Percentiles rank a stretch among this genome's conserved stretches.
Evolutionary conservation across 2,113 vertebrate species (phyloP).

Genomic region (Phrynocephalus versicolor): DNA sequence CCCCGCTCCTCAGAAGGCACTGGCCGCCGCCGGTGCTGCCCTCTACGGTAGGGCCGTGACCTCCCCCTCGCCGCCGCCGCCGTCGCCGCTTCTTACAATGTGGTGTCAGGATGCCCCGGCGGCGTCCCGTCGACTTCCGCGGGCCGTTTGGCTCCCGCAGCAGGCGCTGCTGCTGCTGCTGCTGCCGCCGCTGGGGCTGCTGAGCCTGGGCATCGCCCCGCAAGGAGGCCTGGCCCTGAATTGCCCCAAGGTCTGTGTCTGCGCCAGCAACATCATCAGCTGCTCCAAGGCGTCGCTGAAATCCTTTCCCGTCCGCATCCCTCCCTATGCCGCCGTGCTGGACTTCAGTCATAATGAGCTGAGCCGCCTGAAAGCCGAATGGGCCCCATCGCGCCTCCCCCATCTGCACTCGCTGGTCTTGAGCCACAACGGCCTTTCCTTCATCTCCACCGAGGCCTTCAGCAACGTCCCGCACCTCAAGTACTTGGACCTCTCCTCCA

Average conservation of each 20-base stretch:
- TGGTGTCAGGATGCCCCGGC: constrained; percentile 40
- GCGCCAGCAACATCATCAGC: constrained; percentile 95
- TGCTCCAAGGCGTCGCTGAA: constrained; percentile 90
- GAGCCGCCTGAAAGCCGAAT: constrained; percentile 81
- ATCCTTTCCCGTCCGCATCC: constrained; percentile 77
- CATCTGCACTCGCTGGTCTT: constrained; percentile 90
- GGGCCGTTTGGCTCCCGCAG: constrained; percentile 51
- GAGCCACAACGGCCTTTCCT: constrained; percentile 88
- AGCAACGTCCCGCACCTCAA: constrained; percentile 82
- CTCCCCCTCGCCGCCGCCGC: constrained; percentile 29
- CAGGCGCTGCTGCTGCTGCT: neutral
- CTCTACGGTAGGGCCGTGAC: neutral
- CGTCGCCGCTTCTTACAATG: constrained; percentile 32
- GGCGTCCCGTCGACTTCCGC: neutral
- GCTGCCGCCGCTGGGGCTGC: constrained; percentile 36
- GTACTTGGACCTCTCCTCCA: constrained; percentile 94
- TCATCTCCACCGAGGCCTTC: constrained; percentile 93
- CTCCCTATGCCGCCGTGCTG: constrained; percentile 83
- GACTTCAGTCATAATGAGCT: constrained; percentile 94
- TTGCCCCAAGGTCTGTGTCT: constrained; percentile 88
- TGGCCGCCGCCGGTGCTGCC: neutral
- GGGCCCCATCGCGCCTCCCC: constrained; percentile 79
- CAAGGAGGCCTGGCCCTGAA: constrained; percentile 66
- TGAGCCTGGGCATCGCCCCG: constrained; percentile 62
- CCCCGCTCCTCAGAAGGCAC: neutral